Evolutionary conservation across 64 coral and sea anemone species (phyloP).

Genomic region (Porites lutea): DNA sequence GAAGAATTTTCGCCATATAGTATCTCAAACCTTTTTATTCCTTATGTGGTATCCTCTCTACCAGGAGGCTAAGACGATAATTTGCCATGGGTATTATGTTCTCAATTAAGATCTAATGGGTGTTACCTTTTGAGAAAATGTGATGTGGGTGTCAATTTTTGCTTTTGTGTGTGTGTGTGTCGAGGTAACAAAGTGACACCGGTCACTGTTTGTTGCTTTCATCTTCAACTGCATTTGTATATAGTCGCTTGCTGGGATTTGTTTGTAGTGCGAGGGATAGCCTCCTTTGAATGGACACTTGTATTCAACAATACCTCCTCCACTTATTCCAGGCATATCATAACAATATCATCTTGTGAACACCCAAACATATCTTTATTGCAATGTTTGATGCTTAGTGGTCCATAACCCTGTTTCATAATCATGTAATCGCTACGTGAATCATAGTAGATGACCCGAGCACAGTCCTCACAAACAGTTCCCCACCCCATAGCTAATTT

Average conservation of each 20-base stretch:
- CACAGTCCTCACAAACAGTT: conserved; percentile 8
- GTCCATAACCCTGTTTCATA: conserved; percentile 1
- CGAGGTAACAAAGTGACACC: neutral
- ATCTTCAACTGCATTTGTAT: conserved; percentile 29
- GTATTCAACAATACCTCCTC: conserved; percentile 1
- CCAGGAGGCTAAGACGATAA: too few relatives aligned
- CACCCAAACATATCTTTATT: conserved; percentile 1
- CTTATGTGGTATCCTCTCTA: too few relatives aligned
- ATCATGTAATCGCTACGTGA: neutral
- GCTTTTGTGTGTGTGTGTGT: neutral
- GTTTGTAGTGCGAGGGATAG: neutral
- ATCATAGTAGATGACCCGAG: neutral
- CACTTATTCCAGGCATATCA: conserved; percentile 1
- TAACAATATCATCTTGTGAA: neutral
- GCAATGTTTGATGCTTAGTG: neutral
- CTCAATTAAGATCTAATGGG: too few relatives aligned
- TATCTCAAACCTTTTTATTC: too few relatives aligned
- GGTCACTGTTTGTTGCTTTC: conserved; percentile 1
- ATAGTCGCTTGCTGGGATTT: neutral
- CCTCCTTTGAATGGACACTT: conserved; percentile 18
- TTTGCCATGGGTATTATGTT: too few relatives aligned
- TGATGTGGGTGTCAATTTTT: too few relatives aligned
- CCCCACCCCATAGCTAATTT: conserved; percentile 16
- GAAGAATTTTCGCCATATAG: too few relatives aligned
- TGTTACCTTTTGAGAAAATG: too few relatives aligned